Evolutionary conservation across 2,113 vertebrate species (phyloP), one percentile per base, ranked within the genome.

Genomic region (Crotalus viridis): DNA sequence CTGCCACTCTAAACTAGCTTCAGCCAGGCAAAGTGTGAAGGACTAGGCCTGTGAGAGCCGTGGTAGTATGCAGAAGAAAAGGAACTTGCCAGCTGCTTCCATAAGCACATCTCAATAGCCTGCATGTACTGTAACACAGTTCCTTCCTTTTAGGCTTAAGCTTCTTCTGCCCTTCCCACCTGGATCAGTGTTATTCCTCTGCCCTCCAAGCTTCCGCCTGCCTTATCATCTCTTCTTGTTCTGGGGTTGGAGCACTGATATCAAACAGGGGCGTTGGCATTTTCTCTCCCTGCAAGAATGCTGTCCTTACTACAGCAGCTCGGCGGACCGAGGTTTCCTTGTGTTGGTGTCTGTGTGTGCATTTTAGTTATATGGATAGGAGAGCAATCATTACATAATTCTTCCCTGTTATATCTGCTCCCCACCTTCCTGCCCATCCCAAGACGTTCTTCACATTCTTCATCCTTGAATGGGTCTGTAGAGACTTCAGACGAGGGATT

Each of bases 371-470:
- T 5, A 26, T 48, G 85, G 8, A 86, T 10, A 48, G 39, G 59
- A 26, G 39, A 92, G 19, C 12, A 19, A 52, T 15, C 12, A 5
- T 93, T 64, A 81, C 69, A 64, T 93, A 64, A 90, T 61, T 93
- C 89, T 93, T 86, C 74, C 61, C n/a, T 57, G 85, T 59, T 64
- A 13, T 22, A 61, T 85, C 85, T 85, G 69, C 33, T 81, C 54
- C 87, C 69, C 39, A 90, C 28, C 43, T 81, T 81, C 69, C 89
- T 85, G 74, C 74, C 88, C 43, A 33, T 56, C 52, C 89, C 28
- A 22, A 86, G 89, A 54, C 74, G 86, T 93, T 93, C 88, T 90
- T 22, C 12, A 1, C 92, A 93, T 90, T 93, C 88, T 17, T 90
- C 21, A 22, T 93, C 56, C 74, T 61, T 26, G 43, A 89, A 22